These are phyloP conservation scores for Nephrotoma appendiculata DNA, from an alignment of 2,888 invertebrate species.

Conservation along the genomic window DNA sequence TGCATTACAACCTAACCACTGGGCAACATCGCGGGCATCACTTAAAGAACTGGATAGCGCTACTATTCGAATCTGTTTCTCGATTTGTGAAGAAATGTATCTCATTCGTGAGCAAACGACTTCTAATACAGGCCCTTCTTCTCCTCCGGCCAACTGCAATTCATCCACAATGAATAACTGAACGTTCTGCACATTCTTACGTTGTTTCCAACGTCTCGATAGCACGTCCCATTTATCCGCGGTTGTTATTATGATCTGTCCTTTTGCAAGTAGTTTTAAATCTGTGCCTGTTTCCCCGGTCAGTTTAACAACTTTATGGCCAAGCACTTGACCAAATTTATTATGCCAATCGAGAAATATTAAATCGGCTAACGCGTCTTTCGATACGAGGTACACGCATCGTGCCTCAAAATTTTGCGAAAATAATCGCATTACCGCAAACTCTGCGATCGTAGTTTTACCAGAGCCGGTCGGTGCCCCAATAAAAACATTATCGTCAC, in stretches of 20 bases:
- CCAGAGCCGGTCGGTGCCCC: conserved; percentile 86
- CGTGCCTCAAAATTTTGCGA: conserved; percentile 59
- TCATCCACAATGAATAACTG: conserved; percentile 95
- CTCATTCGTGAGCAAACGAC: conserved; percentile 82
- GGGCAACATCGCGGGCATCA: conserved; percentile 88
- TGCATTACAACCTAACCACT: conserved; percentile 91
- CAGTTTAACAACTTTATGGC: conserved; percentile 70
- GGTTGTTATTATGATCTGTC: conserved; percentile 91
- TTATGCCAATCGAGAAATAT: conserved; percentile 84
- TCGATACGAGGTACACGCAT: conserved; percentile 87
- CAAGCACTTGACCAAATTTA: conserved; percentile 66
- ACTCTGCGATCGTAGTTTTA: conserved; percentile 91
- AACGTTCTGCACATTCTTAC: conserved; percentile 95
- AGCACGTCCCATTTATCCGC: conserved; percentile 99
- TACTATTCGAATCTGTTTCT: conserved; percentile 77
- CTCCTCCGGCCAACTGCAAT: conserved; percentile 77
- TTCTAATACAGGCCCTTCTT: conserved; percentile 88
- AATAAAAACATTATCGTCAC: conserved; percentile 95
- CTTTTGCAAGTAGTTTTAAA: conserved; percentile 80
- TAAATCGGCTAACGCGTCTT: conserved; percentile 79
- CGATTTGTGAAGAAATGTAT: conserved; percentile 93
- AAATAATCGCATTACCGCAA: conserved; percentile 81
- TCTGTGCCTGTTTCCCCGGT: conserved; percentile 98
- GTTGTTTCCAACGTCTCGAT: conserved; percentile 95
- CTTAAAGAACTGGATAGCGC: conserved; percentile 86